phyloP scores from a whole-genome alignment of 2,797 vertebrate species.

The Catharus ustulatus region DNA sequence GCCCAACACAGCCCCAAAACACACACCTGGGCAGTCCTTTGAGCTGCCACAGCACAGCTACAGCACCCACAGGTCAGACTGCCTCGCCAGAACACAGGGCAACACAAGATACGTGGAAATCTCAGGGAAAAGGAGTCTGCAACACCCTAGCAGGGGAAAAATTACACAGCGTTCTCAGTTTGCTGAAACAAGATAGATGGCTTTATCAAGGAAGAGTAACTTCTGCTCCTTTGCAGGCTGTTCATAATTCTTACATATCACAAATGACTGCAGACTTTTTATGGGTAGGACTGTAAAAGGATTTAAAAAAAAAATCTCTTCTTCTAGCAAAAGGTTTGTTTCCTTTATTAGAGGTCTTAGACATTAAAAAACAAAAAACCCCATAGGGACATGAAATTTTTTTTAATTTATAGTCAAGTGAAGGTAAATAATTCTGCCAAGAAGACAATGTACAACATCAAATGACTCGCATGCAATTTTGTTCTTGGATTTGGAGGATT shows the following conservation, averaged over 20 bases:
- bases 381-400: accelerated
- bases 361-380: background rate
- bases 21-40: background rate
- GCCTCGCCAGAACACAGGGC: accelerated
- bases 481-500: background rate
- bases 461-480: accelerated
- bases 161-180: background rate
- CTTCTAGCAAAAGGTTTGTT: background rate
- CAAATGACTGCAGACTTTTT: background rate
- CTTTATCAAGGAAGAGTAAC: background rate
- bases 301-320: background rate
- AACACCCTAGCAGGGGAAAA: background rate
- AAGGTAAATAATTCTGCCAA: background rate
- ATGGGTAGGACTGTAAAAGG: background rate
- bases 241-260: accelerated
- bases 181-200: background rate
- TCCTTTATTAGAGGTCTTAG: background rate
- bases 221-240: background rate
- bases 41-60: background rate
- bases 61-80: accelerated
- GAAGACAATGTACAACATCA: background rate
- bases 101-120: accelerated
- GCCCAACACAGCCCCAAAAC: background rate
- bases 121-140: background rate
- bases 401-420: background rate